Base-by-base conservation (phyloP, 2,888 invertebrate species). In the Poecilus cupreus region DNA sequence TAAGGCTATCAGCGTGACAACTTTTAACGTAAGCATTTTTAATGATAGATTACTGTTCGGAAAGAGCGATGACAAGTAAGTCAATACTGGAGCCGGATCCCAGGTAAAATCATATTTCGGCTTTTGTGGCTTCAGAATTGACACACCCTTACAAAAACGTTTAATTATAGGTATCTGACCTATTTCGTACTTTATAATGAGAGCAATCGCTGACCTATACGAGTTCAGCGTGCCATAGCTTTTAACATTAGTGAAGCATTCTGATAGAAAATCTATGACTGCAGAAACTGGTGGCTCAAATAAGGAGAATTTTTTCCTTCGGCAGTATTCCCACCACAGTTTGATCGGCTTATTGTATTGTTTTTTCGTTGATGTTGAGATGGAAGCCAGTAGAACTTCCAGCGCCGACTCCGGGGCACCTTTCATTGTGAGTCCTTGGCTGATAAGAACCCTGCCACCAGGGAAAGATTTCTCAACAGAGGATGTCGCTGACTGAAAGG, bases 161-260 rank as follows among this genome's bases (percentile, higher is more conserved):
- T 20, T 54, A 3, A 10, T 8, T 10, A 22, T 22, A 2, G 6
- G 24, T 20, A 85, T 64, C 22, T 83, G 46, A 16, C 82, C 83
- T 6, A 85, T 43, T n/a, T 83, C 77, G 0, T 43, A 76, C 78
- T 75, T n/a, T 83, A 22, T 11, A 85, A 82, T 10, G 2, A 86
- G 82, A 0, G 85, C 70, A 10, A 86, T 76, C 0, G 86, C 57
- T 11, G 57, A 20, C 4, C 57, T 20, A 11, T 24, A 57, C 11
- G 57, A n/a, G 24, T 57, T 57, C 2, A 57, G 6, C 3, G 57
- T 24, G 5, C 57, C 24, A n/a, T 57, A 57, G 1, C 8, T 6
- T 11, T 57, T 11, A 57, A 57, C n/a, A 11, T 57, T 22, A 1
- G 6, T 57, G 24, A 22, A 24, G n/a, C 22, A 22, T 20, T 24